Percentiles rank a stretch among this genome's conserved stretches.
phyloP scores from a whole-genome alignment of 92 coral and sea anemone species.

The Phenganax stokvisi region DNA sequence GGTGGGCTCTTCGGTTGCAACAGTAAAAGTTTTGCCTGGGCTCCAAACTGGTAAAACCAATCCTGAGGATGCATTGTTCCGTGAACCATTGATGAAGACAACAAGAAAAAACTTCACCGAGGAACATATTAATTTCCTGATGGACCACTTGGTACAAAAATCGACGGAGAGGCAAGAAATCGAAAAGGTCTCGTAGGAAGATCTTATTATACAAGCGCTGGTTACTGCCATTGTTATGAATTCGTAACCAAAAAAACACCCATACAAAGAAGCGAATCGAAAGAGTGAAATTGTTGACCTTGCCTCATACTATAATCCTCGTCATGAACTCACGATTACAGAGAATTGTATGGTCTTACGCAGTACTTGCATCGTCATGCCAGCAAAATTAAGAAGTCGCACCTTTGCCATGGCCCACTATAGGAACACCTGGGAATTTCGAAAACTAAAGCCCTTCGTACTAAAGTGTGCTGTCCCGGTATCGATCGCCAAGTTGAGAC shows the following conservation, averaged over 20 bases:
- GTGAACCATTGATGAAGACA: not conserved
- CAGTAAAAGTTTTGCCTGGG: not conserved
- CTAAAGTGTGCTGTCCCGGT: constrained; percentile 13
- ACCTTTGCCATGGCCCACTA: constrained; percentile 1
- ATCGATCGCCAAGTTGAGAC: constrained; percentile 13
- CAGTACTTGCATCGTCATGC: not conserved
- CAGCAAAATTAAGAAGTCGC: not conserved
- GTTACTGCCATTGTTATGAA: not conserved
- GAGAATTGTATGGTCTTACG: not conserved
- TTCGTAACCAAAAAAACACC: not conserved
- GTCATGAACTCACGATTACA: not conserved
- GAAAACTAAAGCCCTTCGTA: constrained; percentile 2
- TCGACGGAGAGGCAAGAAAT: constrained; percentile 35
- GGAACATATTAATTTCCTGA: constrained; percentile 27
- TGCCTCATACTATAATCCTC: not conserved
- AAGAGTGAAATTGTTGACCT: not conserved
- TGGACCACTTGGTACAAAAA: constrained; percentile 30
- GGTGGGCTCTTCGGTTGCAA: constrained; percentile 17
- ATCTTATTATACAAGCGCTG: constrained; percentile 22
- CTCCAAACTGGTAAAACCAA: constrained; percentile 2
- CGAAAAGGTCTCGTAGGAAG: constrained; percentile 18
- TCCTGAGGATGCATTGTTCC: not conserved
- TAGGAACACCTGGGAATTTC: not conserved
- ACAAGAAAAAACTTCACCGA: constrained; percentile 14
- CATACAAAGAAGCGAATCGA: not conserved